phyloP scores from a whole-genome alignment of 2,888 invertebrate genomes.

The Euplagia quadripunctaria region DNA sequence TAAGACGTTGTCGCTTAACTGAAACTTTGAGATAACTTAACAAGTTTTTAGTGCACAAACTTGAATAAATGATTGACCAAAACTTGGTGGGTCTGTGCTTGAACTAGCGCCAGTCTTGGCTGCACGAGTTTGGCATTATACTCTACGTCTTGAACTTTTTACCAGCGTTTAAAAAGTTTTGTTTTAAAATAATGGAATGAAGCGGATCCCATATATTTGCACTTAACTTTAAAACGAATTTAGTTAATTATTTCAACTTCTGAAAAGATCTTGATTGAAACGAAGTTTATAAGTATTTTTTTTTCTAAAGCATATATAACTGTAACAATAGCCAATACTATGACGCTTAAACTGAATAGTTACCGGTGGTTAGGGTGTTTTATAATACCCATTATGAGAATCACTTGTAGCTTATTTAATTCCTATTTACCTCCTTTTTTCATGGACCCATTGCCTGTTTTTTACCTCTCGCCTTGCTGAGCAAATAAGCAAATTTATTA shows the following conservation, averaged over 20 bases:
- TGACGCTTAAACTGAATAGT: too few relatives aligned
- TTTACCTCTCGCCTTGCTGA: too few relatives aligned
- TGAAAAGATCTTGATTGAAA: background rate
- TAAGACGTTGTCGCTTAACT: slow-evolving; percentile 1
- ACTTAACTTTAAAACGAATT: background rate
- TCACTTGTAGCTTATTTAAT: too few relatives aligned
- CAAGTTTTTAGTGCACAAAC: slow-evolving; percentile 8
- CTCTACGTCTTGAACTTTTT: background rate
- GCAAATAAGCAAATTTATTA: background rate
- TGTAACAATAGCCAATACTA: background rate
- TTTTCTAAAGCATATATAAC: background rate
- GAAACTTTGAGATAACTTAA: slow-evolving; percentile 7
- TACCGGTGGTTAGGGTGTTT: too few relatives aligned
- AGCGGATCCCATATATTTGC: background rate
- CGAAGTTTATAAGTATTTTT: background rate
- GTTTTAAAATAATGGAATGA: background rate
- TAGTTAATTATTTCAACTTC: background rate
- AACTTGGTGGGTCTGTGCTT: slow-evolving; percentile 3
- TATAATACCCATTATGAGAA: too few relatives aligned
- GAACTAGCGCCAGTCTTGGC: background rate
- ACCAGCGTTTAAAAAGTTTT: background rate
- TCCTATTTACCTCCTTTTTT: background rate
- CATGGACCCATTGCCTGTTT: background rate
- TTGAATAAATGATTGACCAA: slow-evolving; percentile 8
- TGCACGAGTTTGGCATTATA: background rate